Conservation (phyloP, 2,797 vertebrate species). For the Naso thynnoides region DNA sequence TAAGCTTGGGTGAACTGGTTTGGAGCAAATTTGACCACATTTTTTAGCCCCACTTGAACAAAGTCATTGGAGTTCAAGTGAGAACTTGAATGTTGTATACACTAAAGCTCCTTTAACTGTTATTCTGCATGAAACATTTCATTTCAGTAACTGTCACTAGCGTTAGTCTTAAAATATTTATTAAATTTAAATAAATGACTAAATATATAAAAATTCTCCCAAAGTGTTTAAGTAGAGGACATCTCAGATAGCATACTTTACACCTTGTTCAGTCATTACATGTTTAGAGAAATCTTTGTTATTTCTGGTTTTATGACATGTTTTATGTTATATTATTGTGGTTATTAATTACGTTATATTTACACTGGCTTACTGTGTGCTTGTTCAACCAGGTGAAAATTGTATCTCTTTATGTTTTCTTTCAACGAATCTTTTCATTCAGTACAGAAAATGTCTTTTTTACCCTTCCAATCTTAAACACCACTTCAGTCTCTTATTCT, state of each 20-base stretch:
- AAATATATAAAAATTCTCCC: background rate
- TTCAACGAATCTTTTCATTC: background rate
- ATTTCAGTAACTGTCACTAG: background rate
- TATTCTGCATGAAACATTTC: background rate
- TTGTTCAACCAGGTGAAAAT: too few species aligned
- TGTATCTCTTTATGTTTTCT: too few species aligned
- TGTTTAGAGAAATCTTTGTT: too few species aligned
- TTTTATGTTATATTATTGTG: too few species aligned
- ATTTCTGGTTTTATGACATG: background rate
- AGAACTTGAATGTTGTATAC: slow-evolving; percentile 5
- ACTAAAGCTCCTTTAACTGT: slow-evolving; percentile 14
- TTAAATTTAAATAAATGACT: background rate
- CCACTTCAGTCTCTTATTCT: background rate
- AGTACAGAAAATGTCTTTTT: background rate
- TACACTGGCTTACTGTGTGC: too few species aligned
- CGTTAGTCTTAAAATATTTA: background rate
- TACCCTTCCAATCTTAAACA: background rate
- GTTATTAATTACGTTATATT: too few species aligned
- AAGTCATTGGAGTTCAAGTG: slow-evolving; percentile 32
- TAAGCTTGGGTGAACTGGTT: too few species aligned
- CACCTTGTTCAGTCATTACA: background rate
- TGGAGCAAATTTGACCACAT: too few species aligned
- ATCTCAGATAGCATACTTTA: background rate
- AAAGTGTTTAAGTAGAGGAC: background rate
- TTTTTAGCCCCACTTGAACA: too few species aligned